Percentiles rank a stretch among this genome's conserved stretches.
Evolutionary conservation across 2,888 invertebrate genomes (phyloP).

Genomic region (Oscheius sp.): DNA sequence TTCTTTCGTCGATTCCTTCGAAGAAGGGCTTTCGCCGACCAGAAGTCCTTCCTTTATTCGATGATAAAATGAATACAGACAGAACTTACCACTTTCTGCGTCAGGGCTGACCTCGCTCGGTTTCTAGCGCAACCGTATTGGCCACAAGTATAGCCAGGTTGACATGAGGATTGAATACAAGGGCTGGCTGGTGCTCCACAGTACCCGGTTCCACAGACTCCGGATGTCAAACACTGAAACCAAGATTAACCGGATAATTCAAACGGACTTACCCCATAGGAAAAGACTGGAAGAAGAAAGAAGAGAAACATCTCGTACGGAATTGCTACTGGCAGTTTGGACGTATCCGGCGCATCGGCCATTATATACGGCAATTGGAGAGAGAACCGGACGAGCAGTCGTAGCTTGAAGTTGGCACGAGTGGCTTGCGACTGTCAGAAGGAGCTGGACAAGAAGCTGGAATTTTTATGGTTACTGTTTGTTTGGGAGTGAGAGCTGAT

Average conservation of each 20-base stretch:
- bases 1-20: slow-evolving; percentile 31
- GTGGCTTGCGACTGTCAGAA: background rate
- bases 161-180: slow-evolving; percentile 57
- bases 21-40: slow-evolving; percentile 43
- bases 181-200: slow-evolving; percentile 58
- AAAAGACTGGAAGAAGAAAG: slow-evolving; percentile 12
- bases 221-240: slow-evolving; percentile 59
- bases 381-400: slow-evolving; percentile 26
- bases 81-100: slow-evolving; percentile 57
- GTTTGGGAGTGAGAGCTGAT: no score
- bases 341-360: slow-evolving; percentile 26
- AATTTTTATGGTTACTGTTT: slow-evolving; percentile 1
- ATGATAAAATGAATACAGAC: slow-evolving; percentile 1
- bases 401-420: slow-evolving; percentile 22
- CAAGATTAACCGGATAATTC: background rate
- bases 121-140: slow-evolving; percentile 72
- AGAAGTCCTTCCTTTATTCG: slow-evolving; percentile 53
- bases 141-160: slow-evolving; percentile 70
- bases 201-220: slow-evolving; percentile 64
- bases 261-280: slow-evolving; percentile 7
- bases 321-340: slow-evolving; percentile 21
- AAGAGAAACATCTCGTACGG: background rate
- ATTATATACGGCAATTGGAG: slow-evolving; percentile 32
- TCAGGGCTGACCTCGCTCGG: slow-evolving; percentile 64
- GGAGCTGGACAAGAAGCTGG: background rate